Evolutionary conservation across 2,113 vertebrate genomes (phyloP), one percentile per base, ranked within the genome.

Genomic region (Microtus ochrogaster): DNA sequence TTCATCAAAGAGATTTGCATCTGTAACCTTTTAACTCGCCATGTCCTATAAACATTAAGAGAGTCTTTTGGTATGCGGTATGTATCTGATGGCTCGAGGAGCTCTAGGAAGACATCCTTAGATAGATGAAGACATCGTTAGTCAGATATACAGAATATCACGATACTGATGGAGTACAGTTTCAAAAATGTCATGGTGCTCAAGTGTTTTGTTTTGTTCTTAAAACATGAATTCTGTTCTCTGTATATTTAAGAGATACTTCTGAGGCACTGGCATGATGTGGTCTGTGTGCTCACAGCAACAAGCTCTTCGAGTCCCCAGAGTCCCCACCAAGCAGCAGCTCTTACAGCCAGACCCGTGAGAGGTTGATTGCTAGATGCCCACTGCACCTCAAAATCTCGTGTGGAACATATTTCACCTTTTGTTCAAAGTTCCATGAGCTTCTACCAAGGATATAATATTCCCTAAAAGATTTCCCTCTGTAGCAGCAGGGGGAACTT

Each of bases 161-260:
- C 44, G 22, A 19, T 91, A 28, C 7, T 47, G 52, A 44, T 79
- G 41, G 19, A 26, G 19, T 84, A 1, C 4, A 63, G 44, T 55
- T 94, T 91, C 39, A 89, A 91, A 94, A 66, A 73, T 44, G 13
- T 89, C 79, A 87, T 66, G 24, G 33, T 72, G 90, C 77, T 85
- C n/a, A 89, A 3, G 12, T 94, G 55, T 65, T 78, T 88, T 74
- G 36, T 39, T 91, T 70, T 85, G 8, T 93, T 86, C 61, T 92
- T 77, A 86, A 76, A 76, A 39, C 0, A 47, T 94, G 28, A 39
- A 39, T 49, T 63, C 10, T 41, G 5, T 30, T 91, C 24, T 92
- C 88, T 94, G 78, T 82, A 19, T 83, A 73, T 70, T 88, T 95
- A 84, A 87, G 28, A 86, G 78, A 92, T 94, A 79, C 26, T 19